These are phyloP conservation scores for Neolamprologus kungweensis DNA, from an alignment of 2,113 vertebrate species.

Conservation along the genomic window DNA sequence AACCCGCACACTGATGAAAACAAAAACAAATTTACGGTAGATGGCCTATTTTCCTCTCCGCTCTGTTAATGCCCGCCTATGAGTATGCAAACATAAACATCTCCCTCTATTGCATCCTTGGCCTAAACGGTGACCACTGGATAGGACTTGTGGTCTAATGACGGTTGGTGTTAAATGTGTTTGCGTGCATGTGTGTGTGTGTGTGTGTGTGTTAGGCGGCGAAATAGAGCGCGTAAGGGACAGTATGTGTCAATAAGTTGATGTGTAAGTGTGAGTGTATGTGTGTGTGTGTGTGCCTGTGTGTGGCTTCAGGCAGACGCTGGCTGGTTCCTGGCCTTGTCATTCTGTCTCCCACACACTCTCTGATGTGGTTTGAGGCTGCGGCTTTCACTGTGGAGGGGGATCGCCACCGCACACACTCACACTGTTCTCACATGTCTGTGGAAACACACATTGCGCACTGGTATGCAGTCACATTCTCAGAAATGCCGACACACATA, in stretches of 20 bases:
- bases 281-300: conserved; percentile 22
- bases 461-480: conserved; percentile 61
- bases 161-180: conserved; percentile 37
- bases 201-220: background rate
- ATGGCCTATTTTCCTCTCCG: conserved; percentile 26
- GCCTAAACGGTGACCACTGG: conserved; percentile 30
- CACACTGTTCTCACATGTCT: conserved; percentile 68
- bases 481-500: conserved; percentile 45
- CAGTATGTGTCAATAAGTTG: conserved; percentile 37
- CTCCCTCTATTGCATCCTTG: conserved; percentile 35
- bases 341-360: conserved; percentile 64
- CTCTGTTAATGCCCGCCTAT: conserved; percentile 37
- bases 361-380: conserved; percentile 63
- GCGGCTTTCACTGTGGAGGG: conserved; percentile 60
- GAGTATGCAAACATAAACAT: conserved; percentile 56
- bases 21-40: conserved; percentile 37
- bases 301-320: conserved; percentile 61
- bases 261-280: background rate
- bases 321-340: conserved; percentile 63
- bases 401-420: conserved; percentile 57
- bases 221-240: background rate
- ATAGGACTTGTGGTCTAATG: conserved; percentile 39
- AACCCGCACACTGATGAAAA: conserved; percentile 5
- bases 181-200: background rate
- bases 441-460: conserved; percentile 61